Percentiles rank a stretch among this genome's conserved stretches.
Conservation (phyloP, 2,888 invertebrate species). For the Nymphalis polychloros region DNA sequence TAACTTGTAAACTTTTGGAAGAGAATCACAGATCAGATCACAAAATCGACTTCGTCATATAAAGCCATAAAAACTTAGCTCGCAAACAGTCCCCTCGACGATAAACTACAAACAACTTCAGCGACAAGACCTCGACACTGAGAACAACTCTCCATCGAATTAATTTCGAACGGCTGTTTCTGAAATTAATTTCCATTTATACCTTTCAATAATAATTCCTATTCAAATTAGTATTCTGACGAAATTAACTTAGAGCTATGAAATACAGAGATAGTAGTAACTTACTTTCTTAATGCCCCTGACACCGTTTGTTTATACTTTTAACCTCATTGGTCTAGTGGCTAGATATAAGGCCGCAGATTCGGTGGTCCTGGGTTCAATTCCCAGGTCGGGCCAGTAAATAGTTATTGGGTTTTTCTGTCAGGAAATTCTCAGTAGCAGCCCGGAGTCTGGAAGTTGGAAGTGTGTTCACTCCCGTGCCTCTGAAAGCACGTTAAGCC, state of each 20-base stretch:
- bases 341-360: too few relatives aligned
- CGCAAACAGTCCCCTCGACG: conserved; percentile 4
- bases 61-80: conserved; percentile 1
- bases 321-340: too few relatives aligned
- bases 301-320: not conserved
- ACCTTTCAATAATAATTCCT: conserved; percentile 11
- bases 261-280: not conserved
- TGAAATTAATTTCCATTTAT: conserved; percentile 18
- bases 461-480: too few relatives aligned
- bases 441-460: too few relatives aligned
- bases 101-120: not conserved
- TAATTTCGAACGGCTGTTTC: conserved; percentile 20
- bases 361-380: too few relatives aligned
- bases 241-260: conserved; percentile 10
- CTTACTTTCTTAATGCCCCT: not conserved
- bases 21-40: conserved; percentile 3
- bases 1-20: not conserved
- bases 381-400: too few relatives aligned
- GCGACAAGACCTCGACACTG: not conserved
- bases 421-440: too few relatives aligned
- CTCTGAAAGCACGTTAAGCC: too few relatives aligned
- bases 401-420: too few relatives aligned
- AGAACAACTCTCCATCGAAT: conserved; percentile 14
- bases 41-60: conserved; percentile 1
- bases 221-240: conserved; percentile 14